These are phyloP conservation scores for Fistularia tabacaria DNA, from an alignment of 2,797 vertebrate species.

Conservation along the genomic window DNA sequence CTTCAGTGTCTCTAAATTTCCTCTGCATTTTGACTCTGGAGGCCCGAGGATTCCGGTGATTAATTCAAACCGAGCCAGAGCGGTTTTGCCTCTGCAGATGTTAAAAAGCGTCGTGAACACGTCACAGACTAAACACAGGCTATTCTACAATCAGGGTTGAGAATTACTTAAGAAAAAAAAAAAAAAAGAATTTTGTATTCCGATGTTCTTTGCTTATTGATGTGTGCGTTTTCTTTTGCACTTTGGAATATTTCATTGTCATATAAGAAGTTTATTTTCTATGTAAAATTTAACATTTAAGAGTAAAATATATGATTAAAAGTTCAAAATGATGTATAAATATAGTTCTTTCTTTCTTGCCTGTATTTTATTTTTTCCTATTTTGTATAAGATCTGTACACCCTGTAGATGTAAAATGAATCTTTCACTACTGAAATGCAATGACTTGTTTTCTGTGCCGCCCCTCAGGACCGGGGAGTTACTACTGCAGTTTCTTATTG, in stretches of 20 bases:
- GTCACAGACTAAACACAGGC: conserved; percentile 29
- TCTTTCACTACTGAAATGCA: conserved; percentile 79
- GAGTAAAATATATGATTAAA: conserved; percentile 62
- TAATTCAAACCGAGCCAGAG: conserved; percentile 2
- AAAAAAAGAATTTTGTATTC: conserved; percentile 54
- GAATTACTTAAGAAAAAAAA: conserved; percentile 18
- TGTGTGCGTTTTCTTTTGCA: conserved; percentile 71
- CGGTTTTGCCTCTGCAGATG: background rate
- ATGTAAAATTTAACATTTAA: conserved; percentile 69
- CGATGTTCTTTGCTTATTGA: conserved; percentile 68
- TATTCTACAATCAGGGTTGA: conserved; percentile 49
- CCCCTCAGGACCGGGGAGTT: conserved; percentile 66
- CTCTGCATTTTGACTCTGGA: background rate
- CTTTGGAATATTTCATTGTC: conserved; percentile 73
- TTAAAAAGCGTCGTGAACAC: conserved; percentile 1
- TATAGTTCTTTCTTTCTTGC: conserved; percentile 70
- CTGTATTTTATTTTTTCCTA: conserved; percentile 70
- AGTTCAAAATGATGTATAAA: conserved; percentile 60
- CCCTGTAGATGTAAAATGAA: conserved; percentile 70
- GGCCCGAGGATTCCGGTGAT: conserved; percentile 1
- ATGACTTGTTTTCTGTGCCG: conserved; percentile 79
- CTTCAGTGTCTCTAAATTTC: conserved; percentile 5
- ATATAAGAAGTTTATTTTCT: conserved; percentile 75
- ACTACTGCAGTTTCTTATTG: conserved; percentile 95
- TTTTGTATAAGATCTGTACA: conserved; percentile 74